Conservation (phyloP, 2,113 vertebrate genomes). For the Protobothrops mucrosquamatus region DNA sequence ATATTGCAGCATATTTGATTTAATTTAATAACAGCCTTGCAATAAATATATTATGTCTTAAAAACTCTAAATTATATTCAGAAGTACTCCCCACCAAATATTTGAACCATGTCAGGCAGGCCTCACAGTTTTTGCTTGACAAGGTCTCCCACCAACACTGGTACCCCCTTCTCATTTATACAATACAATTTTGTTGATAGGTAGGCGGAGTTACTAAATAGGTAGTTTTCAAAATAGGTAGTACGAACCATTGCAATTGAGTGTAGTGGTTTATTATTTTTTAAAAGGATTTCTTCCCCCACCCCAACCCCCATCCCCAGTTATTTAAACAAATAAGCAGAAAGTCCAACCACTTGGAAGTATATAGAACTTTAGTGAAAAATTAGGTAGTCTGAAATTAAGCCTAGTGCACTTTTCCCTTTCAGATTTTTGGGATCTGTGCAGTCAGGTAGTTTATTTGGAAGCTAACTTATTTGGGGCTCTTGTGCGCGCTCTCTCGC, state of each 20-base stretch:
- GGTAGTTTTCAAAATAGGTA: constrained; percentile 80
- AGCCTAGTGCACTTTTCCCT: constrained; percentile 64
- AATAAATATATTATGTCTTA: constrained; percentile 77
- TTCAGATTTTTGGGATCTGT: constrained; percentile 45
- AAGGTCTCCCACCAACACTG: constrained; percentile 45
- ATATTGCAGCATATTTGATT: constrained; percentile 70
- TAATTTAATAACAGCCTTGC: constrained; percentile 75
- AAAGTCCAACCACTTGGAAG: constrained; percentile 33
- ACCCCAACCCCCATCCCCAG: constrained; percentile 23
- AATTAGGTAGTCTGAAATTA: constrained; percentile 76
- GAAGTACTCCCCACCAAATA: constrained; percentile 65
- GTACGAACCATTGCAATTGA: constrained; percentile 64
- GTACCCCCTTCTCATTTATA: constrained; percentile 53
- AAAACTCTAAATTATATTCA: constrained; percentile 76
- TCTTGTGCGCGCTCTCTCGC: background rate
- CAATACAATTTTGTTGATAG: constrained; percentile 64
- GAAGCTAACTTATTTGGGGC: constrained; percentile 47
- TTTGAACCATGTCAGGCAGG: constrained; percentile 59
- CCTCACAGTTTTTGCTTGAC: background rate
- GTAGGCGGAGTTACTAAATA: constrained; percentile 74
- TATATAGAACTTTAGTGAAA: constrained; percentile 62
- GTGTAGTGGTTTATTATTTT: constrained; percentile 61
- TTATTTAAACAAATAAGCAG: constrained; percentile 31
- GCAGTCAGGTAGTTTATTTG: constrained; percentile 76
- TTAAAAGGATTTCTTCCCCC: background rate